Evolutionary conservation across 1,140 invertebrate genomes (phyloP), one percentile per base, ranked within the genome.

Genomic region (Yoshiicerus persimilis): DNA sequence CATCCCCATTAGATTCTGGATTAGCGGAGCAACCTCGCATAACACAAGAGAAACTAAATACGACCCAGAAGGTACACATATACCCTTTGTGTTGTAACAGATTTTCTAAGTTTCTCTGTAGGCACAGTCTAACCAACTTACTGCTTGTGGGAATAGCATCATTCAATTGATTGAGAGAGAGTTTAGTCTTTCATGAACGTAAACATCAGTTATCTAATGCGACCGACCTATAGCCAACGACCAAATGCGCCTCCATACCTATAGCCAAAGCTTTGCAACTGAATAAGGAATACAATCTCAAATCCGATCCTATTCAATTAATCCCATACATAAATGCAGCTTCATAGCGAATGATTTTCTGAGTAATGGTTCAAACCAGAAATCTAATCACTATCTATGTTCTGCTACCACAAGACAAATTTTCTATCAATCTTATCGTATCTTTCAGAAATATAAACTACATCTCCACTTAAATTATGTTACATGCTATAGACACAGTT

Each of bases 241-340:
- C 13, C 64, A 70, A 25, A 11, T 25, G 64, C 27, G 16, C 8
- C 8, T 41, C 8, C 39, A 8, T 41, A 16, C 8, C 39, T 41
- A 41, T 41, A 41, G n/a, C n/a, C n/a, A n/a, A n/a, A n/a, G n/a
- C n/a, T n/a, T n/a, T n/a, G n/a, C 47, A 56, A 56, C 47, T 56
- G 64, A 70, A 70, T 70, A 27, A 30, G 30, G 30, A 34, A 36
- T 20, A 80, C 75, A 80, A 80, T 80, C 23, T 84, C 41, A 56
- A 56, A 84, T 27, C 39, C 23, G 39, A 47, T 47, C 39, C 83
- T 38, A 47, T 62, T 47, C 83, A 47, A 27, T 84, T 84, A 84
- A 47, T 41, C 39, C 83, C 41, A 30, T 27, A 47, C 39, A 84
- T 84, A 84, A 84, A 84, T 84, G 83, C 83, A 47, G 83, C 41